Percentiles rank a stretch among this genome's conserved stretches.
These are phyloP conservation scores for Chionomys nivalis DNA, from an alignment of 2,113 vertebrate species.

Conservation along the genomic window DNA sequence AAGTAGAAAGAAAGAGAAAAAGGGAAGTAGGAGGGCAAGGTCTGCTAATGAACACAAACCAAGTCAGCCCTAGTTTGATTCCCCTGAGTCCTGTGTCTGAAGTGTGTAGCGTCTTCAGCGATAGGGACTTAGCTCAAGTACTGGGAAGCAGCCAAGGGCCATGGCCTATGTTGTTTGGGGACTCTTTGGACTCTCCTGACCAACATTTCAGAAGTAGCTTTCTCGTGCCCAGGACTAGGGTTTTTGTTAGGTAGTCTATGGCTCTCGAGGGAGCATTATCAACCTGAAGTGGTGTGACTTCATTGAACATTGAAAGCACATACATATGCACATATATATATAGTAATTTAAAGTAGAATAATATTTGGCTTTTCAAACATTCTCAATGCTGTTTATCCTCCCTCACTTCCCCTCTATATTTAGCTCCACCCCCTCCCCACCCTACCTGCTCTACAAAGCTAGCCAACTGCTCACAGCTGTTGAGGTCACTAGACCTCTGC, in stretches of 20 bases:
- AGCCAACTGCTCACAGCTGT: not conserved
- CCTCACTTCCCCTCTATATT: not conserved
- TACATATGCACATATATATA: too few relatives aligned
- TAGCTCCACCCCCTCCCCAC: not conserved
- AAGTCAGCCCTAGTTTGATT: not conserved
- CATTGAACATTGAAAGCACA: not conserved
- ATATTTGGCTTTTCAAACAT: not conserved
- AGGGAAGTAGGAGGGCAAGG: too few relatives aligned
- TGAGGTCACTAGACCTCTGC: not conserved
- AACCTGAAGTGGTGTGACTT: not conserved
- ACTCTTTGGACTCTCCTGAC: not conserved
- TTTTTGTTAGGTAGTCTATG: not conserved
- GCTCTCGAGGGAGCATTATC: not conserved
- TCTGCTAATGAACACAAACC: not conserved
- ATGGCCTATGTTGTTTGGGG: not conserved
- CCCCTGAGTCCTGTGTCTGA: not conserved
- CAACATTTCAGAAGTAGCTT: not conserved
- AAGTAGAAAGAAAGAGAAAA: not conserved
- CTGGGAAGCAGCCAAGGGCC: not conserved
- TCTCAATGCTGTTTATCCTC: not conserved
- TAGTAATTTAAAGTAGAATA: not conserved
- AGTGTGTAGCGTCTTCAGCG: not conserved
- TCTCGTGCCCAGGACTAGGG: not conserved
- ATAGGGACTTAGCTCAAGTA: not conserved
- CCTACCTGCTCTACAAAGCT: not conserved